Percentiles rank a stretch among this genome's conserved stretches.
Conservation (phyloP, 1,140 invertebrate genomes). For the Ephestia elutella region DNA sequence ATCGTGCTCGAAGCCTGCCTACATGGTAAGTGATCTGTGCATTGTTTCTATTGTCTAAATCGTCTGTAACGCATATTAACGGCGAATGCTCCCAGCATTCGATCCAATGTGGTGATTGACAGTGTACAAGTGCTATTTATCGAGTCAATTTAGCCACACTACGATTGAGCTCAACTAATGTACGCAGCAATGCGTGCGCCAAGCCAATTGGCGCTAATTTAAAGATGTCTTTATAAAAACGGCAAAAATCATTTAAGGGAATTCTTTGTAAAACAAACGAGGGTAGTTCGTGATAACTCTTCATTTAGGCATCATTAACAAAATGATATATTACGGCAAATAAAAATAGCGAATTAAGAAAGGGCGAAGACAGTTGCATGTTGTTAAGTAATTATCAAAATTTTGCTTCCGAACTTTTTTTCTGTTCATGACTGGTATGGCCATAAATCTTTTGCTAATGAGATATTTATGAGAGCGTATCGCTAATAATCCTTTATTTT, state of each 20-base stretch:
- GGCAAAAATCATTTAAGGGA: slow-evolving; percentile 10
- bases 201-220: background rate
- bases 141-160: too few species aligned
- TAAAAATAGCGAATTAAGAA: slow-evolving; percentile 62
- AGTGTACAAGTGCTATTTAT: too few species aligned
- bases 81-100: too few species aligned
- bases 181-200: slow-evolving; percentile 4
- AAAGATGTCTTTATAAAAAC: slow-evolving; percentile 2
- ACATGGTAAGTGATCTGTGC: too few species aligned
- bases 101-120: too few species aligned
- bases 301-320: slow-evolving; percentile 64
- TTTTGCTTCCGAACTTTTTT: slow-evolving; percentile 60
- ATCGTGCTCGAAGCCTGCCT: too few species aligned
- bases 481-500: slow-evolving; percentile 59
- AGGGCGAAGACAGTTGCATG: slow-evolving; percentile 70
- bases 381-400: slow-evolving; percentile 69
- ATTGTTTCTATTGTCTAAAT: too few species aligned
- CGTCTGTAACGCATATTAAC: too few species aligned
- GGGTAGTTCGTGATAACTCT: slow-evolving; percentile 55
- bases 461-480: slow-evolving; percentile 66
- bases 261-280: slow-evolving; percentile 7
- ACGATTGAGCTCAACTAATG: background rate
- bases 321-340: slow-evolving; percentile 66
- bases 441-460: slow-evolving; percentile 69
- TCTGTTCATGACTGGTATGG: slow-evolving; percentile 58